Base-by-base conservation (phyloP, 1,140 invertebrate genomes). In the Caenorhabditis briggsae region DNA sequence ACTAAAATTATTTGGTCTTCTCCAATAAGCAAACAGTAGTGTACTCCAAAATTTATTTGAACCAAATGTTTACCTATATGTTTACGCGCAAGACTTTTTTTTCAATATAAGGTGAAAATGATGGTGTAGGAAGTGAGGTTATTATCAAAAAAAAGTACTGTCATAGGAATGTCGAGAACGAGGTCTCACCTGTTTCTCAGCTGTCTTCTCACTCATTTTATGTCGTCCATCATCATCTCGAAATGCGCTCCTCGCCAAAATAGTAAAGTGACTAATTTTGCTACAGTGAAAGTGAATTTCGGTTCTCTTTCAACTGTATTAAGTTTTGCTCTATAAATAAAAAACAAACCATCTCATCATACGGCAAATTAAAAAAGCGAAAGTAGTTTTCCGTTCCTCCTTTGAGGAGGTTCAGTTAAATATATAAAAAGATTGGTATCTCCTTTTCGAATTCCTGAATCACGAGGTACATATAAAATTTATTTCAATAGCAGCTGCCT, bases 111-210 rank as follows among this genome's bases (percentile, higher is more conserved):
- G n/a, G 8, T n/a, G n/a, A 58, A 58, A 5, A n/a, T 58, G 56
- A 58, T n/a, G n/a, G 8, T 8, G 5, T n/a, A 58, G n/a, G 3
- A 8, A 20, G n/a, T 18, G n/a, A 58, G 16, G 16, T n/a, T 58
- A 20, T 58, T n/a, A 58, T 58, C 56, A 58, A 16, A 58, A 58
- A 53, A 53, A 11, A 53, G 70, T 78, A 78, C 70, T 78, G 53
- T 53, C 23, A 1, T 11, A 11, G n/a, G 50, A 78, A 50, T 50
- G 6, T n/a, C 65, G 65, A 70, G 41, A 78, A 78, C 46, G 46
- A 78, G 70, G 70, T 78, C 70, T 53, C 70, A 78, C 70, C 70
- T 78, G 70, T 78, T 78, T 50, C 70, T 50, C 70, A 78, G 70
- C 70, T 78, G 70, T 78, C 70, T 78, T 53, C 33, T 78, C 70